These are phyloP conservation scores for Epinotia brunnichana DNA, from an alignment of 2,888 invertebrate species.

Conservation along the genomic window DNA sequence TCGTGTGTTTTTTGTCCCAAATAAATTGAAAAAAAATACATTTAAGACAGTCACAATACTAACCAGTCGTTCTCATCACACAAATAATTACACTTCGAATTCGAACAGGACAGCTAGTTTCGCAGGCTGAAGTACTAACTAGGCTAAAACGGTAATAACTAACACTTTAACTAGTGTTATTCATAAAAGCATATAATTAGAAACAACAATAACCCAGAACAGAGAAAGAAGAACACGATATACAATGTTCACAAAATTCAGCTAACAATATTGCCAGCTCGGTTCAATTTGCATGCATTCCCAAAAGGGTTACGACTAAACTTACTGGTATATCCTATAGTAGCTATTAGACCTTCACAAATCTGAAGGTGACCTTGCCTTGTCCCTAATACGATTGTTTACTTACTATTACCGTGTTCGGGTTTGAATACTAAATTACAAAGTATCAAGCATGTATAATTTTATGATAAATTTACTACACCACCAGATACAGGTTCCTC, in stretches of 20 bases:
- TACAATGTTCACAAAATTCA: slow-evolving; percentile 19
- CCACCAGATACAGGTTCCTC: no score
- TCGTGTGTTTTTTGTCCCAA: no score
- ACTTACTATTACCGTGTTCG: not conserved
- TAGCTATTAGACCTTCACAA: slow-evolving; percentile 34
- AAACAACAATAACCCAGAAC: not conserved
- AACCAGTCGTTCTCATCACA: no score
- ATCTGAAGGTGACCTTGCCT: slow-evolving; percentile 28
- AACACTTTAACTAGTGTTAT: not conserved
- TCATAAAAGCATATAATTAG: slow-evolving; percentile 4
- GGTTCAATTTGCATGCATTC: slow-evolving; percentile 31
- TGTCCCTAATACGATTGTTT: not conserved
- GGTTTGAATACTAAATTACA: not conserved
- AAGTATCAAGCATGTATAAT: not conserved
- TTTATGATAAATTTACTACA: not conserved
- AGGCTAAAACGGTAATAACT: no score
- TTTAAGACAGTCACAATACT: no score
- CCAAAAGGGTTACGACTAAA: slow-evolving; percentile 30
- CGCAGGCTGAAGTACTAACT: no score
- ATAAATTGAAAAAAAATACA: no score
- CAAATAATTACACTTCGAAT: no score
- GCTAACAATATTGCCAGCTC: slow-evolving; percentile 10
- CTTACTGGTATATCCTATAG: slow-evolving; percentile 25
- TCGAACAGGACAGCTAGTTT: no score
- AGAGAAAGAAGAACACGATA: not conserved